phyloP scores from a whole-genome alignment of 1,140 invertebrate species.

The Ceratosolen solmsi region DNA sequence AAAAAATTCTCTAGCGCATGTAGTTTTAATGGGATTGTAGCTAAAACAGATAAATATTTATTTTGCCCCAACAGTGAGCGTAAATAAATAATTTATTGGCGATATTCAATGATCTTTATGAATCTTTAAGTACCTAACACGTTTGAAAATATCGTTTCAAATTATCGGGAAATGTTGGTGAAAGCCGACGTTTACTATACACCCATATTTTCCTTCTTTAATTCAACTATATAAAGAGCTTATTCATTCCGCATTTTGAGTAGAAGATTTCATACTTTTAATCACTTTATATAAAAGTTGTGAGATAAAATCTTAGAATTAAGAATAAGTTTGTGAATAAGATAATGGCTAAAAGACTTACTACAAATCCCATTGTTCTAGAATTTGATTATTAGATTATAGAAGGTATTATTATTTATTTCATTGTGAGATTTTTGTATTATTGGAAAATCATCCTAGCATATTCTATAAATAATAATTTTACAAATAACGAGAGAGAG shows the following conservation, averaged over 20 bases:
- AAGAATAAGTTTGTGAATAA: constrained; percentile 16
- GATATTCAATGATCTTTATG: no score
- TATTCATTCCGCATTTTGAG: not conserved
- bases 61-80: no score
- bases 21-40: no score
- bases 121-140: no score
- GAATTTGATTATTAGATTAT: not conserved
- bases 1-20: no score
- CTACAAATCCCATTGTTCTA: not conserved
- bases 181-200: no score
- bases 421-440: not conserved
- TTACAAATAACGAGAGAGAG: not conserved
- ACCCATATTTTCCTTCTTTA: not conserved
- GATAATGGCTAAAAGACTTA: not conserved
- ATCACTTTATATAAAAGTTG: constrained; percentile 15
- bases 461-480: not conserved
- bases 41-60: no score
- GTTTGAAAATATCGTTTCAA: no score
- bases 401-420: not conserved
- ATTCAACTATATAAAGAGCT: not conserved
- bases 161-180: no score
- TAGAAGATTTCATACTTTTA: not conserved
- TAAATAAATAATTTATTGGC: no score
- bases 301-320: not conserved
- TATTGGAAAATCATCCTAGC: not conserved